These are phyloP conservation scores for Nomada goodeniana DNA, from an alignment of 2,888 invertebrate genomes.

Conservation along the genomic window DNA sequence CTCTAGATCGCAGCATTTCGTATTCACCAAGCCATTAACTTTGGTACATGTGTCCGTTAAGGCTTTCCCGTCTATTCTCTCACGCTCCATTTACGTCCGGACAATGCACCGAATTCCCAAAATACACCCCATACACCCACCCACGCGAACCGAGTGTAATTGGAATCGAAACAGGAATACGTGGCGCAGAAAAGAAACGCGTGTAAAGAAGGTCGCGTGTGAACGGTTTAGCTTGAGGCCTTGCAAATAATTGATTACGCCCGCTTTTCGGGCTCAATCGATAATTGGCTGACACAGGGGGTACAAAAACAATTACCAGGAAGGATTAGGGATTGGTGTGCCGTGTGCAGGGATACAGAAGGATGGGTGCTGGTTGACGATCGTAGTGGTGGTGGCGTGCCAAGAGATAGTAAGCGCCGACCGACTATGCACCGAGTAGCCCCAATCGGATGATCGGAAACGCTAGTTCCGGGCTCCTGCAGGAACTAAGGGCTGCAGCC, in stretches of 20 bases:
- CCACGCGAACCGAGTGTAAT: not conserved
- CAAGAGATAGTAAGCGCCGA: constrained; percentile 70
- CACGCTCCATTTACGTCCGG: not conserved
- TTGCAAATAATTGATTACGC: constrained; percentile 68
- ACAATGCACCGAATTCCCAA: not conserved
- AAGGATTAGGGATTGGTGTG: constrained; percentile 64
- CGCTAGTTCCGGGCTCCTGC: constrained; percentile 42
- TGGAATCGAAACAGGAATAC: not conserved
- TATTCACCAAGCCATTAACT: not conserved
- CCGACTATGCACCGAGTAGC: constrained; percentile 59
- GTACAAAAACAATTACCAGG: constrained; percentile 76
- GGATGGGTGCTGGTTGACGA: constrained; percentile 47
- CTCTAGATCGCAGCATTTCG: not conserved
- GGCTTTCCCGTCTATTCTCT: not conserved
- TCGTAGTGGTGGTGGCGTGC: constrained; percentile 67
- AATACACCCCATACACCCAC: not conserved
- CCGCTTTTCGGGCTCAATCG: constrained; percentile 60
- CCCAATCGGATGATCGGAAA: constrained; percentile 70
- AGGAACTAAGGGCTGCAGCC: constrained; percentile 37
- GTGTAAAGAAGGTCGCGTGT: not conserved
- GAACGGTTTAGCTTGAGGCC: constrained; percentile 21
- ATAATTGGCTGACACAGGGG: constrained; percentile 74
- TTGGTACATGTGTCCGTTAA: not conserved
- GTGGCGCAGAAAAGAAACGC: not conserved
- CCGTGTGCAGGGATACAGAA: constrained; percentile 39